phyloP scores from a whole-genome alignment of 2,888 invertebrate genomes.

The Eledone cirrhosa region DNA sequence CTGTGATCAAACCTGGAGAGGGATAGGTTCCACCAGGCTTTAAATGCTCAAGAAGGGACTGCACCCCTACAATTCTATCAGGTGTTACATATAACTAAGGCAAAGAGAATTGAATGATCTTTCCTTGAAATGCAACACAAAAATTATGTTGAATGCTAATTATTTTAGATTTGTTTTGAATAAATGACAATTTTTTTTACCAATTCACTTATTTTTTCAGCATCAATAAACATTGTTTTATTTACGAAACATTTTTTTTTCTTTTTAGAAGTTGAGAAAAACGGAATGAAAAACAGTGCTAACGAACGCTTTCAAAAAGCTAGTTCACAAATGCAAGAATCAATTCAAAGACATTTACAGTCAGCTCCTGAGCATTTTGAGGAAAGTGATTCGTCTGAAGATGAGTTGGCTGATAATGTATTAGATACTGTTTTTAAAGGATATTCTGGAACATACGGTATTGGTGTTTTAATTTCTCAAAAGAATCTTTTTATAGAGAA shows the following conservation, averaged over 20 bases:
- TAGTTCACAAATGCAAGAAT: constrained; percentile 52
- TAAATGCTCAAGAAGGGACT: too few species aligned
- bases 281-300: constrained; percentile 31
- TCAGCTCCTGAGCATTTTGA: constrained; percentile 27
- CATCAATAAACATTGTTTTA: too few species aligned
- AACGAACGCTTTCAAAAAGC: constrained; percentile 56
- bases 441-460: constrained; percentile 48
- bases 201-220: too few species aligned
- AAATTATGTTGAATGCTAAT: too few species aligned
- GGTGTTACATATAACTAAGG: too few species aligned
- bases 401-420: constrained; percentile 55
- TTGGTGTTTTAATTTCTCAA: constrained; percentile 10
- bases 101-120: too few species aligned
- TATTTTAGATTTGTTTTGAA: too few species aligned
- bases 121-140: too few species aligned
- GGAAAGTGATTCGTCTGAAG: constrained; percentile 45
- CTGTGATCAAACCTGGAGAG: too few species aligned
- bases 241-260: not conserved
- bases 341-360: constrained; percentile 53
- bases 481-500: not conserved
- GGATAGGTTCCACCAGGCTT: too few species aligned
- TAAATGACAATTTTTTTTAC: too few species aligned
- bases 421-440: constrained; percentile 53
- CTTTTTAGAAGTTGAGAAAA: not conserved
- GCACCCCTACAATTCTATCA: too few species aligned